Evolutionary conservation across 1,140 invertebrate species (phyloP), one percentile per base, ranked within the genome.

Genomic region (Apocrypta bakeri): DNA sequence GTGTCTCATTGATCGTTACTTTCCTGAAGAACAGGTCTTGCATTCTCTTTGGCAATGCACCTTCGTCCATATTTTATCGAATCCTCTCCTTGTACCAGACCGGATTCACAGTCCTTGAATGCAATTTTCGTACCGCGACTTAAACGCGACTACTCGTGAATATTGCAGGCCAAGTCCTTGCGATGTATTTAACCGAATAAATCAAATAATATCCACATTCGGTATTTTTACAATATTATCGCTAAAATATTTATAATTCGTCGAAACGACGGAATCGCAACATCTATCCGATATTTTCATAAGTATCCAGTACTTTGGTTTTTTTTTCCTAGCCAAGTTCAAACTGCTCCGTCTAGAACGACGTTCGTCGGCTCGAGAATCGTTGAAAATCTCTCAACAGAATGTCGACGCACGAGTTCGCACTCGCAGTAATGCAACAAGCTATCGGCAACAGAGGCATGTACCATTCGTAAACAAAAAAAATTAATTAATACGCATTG

Each of bases 91-190:
- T 6, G 21, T n/a, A 21, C 0, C 71, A 73, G 37, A 73, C 71
- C 71, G 71, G 31, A 33, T 71, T 71, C 31, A 21, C 31, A n/a
- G 29, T 48, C 40, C 37, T 73, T 73, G n/a, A 73, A 73, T 40
- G 33, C 6, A 73, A 73, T 42, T 73, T 40, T 73, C 31, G 63
- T 11, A 61, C 24, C 14, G 7, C n/a, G 63, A 11, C 25, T 29
- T 27, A 9, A 6, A 25, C 1, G 25, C 63, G n/a, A 66, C 6
- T 66, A 6, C 63, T 66, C n/a, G 0, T 25, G 8, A n/a, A 7
- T 25, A 3, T 8, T 12, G 21, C 61, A 29, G 9, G 1, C 11
- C 27, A 25, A 27, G 9, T 1, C 24, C 63, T 11, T 66, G n/a
- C n/a, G n/a, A n/a, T n/a, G n/a, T n/a, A n/a, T n/a, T n/a, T n/a